Base-by-base conservation (phyloP, 2,888 invertebrate species). In the Pseudanteris insignis region DNA sequence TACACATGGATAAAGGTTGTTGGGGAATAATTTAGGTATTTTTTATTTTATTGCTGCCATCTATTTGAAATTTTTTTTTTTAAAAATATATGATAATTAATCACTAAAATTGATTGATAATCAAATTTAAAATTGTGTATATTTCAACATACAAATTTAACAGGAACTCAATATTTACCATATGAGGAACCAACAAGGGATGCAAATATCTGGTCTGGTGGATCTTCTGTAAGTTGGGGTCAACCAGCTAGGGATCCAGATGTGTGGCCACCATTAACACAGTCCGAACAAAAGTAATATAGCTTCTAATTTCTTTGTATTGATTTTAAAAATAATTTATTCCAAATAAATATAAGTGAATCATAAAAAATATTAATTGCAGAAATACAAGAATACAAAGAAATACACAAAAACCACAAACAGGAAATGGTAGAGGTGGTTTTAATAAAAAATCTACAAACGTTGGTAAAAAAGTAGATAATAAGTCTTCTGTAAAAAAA, bases 201-300 rank as follows among this genome's bases (percentile, higher is more conserved):
- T 81, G 89, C 91, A 1, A 89, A 91, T 74, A 86, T 91, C 29
- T 92, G 92, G 90, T 87, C 84, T 5, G 83, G 84, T 58, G 77
- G 81, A 41, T n/a, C n/a, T n/a, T 79, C 86, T 63, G 84, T 86
- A 55, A 84, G 82, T 1, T 84, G 84, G 84, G 81, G 80, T 21
- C 81, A 81, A 26, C 81, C 71, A 1, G 71, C 84, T 69, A 83
- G 88, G 64, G 92, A 92, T 81, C 91, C 91, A 26, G 89, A 89
- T 78, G 89, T 93, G 1, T 96, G 96, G 95, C 92, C 93, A 3
- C 87, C 88, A n/a, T 89, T 92, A 61, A 88, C 88, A 48, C 88
- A 88, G 48, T 88, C 87, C 2, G 89, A 90, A 76, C 91, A 90
- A 83, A 89, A 87, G 86, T n/a, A n/a, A n/a, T n/a, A n/a, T n/a